These are phyloP conservation scores for Pantelozetes paolii DNA, from an alignment of 2,888 invertebrate genomes.

Conservation along the genomic window DNA sequence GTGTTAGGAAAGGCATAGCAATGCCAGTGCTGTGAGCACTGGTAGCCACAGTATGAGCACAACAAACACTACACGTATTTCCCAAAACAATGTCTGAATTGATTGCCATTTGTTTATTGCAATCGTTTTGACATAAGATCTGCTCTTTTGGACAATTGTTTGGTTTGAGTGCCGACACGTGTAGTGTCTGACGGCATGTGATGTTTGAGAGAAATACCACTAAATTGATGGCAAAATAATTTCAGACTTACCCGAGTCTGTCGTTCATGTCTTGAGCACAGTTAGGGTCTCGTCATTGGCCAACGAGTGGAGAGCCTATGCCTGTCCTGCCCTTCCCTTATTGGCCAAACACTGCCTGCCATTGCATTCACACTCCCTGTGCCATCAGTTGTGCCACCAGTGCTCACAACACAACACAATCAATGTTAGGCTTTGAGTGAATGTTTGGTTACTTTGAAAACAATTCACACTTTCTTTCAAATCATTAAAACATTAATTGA, in stretches of 20 bases:
- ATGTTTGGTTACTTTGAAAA: not conserved
- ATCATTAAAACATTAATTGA: not conserved
- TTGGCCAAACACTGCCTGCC: not conserved
- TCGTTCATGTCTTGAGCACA: constrained; percentile 6
- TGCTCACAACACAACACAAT: not conserved
- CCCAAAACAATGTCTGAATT: not conserved
- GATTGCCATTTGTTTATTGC: not conserved
- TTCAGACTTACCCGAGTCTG: constrained; percentile 2
- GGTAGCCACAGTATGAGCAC: not conserved
- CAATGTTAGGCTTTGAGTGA: not conserved
- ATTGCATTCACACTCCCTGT: too few species aligned
- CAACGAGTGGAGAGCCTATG: not conserved
- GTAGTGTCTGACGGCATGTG: not conserved
- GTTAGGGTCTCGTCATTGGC: not conserved
- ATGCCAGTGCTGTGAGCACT: not conserved
- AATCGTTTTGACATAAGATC: not conserved
- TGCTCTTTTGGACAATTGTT: not conserved
- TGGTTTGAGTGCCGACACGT: not conserved
- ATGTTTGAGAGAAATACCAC: not conserved
- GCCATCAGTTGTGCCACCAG: too few species aligned
- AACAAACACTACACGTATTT: not conserved
- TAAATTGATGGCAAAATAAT: constrained; percentile 12
- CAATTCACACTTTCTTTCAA: not conserved
- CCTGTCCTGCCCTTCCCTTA: not conserved
- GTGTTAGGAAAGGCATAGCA: not conserved